Percentiles rank a stretch among this genome's conserved stretches.
Conservation (phyloP, 2,797 vertebrate species). For the Cossypha niveicapilla region DNA sequence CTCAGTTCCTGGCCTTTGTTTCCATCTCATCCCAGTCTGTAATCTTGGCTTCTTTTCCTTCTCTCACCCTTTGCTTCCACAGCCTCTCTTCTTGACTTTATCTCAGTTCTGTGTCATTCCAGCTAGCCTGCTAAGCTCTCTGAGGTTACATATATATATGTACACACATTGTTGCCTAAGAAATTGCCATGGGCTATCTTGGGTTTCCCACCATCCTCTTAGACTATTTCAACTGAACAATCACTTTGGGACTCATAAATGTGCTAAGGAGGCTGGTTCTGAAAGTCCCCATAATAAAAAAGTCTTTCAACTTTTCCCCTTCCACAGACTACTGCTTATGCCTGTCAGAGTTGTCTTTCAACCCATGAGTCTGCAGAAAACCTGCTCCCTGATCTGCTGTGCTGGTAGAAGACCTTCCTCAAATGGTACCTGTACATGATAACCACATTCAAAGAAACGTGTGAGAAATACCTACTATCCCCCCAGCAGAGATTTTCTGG, state of each 20-base stretch:
- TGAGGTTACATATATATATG: not conserved
- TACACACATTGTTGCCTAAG: not conserved
- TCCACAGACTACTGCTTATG: not conserved
- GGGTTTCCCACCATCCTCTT: not conserved
- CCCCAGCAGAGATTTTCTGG: not conserved
- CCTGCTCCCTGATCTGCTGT: not conserved
- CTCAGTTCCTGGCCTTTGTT: not conserved
- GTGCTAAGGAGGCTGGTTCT: conserved; percentile 40
- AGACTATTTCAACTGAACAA: conserved; percentile 4
- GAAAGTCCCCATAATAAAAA: conserved; percentile 13
- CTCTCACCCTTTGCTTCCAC: not conserved
- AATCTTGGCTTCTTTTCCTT: not conserved
- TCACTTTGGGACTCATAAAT: conserved; percentile 20
- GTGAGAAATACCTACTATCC: not conserved
- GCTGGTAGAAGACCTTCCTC: conserved; percentile 38
- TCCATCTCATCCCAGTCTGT: not conserved
- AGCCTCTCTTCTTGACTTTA: not conserved
- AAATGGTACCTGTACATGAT: not conserved
- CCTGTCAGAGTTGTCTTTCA: not conserved
- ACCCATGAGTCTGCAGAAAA: not conserved
- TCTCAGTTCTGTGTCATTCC: not conserved
- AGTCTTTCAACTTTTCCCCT: conserved; percentile 6
- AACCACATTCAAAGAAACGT: not conserved
- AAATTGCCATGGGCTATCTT: conserved; percentile 4
- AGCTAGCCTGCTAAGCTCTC: not conserved